A percentile compares a stretch with the other conserved stretches of the same genome.
Conservation (phyloP, 2,888 invertebrate genomes). For the Erebia ligea region DNA sequence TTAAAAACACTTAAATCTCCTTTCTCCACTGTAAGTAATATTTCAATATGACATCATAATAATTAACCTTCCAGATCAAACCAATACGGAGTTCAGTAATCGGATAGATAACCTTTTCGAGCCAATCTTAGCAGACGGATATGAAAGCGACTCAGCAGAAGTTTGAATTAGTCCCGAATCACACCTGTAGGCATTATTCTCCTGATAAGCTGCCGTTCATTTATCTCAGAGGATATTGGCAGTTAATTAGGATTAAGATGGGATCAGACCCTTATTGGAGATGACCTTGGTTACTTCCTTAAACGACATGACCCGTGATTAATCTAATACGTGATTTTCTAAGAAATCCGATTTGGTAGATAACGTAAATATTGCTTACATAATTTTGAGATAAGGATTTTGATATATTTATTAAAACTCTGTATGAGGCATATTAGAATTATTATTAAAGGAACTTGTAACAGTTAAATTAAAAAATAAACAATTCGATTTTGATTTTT, state of each 20-base stretch:
- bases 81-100: conserved; percentile 24
- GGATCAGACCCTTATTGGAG: conserved; percentile 27
- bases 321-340: background rate
- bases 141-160: conserved; percentile 46
- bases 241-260: conserved; percentile 40
- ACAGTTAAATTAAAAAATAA: too few relatives aligned
- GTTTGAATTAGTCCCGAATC: conserved; percentile 51
- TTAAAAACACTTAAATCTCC: background rate
- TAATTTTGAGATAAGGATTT: too few relatives aligned
- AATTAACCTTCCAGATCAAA: conserved; percentile 5
- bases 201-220: conserved; percentile 41
- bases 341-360: background rate
- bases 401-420: too few relatives aligned
- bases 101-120: conserved; percentile 34
- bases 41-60: conserved; percentile 1
- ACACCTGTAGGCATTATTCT: conserved; percentile 51
- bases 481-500: too few relatives aligned
- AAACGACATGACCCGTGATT: conserved; percentile 1
- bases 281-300: conserved; percentile 21
- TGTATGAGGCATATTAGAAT: too few relatives aligned
- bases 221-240: conserved; percentile 44
- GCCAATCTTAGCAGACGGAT: conserved; percentile 39
- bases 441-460: too few relatives aligned
- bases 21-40: background rate
- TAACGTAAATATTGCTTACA: too few relatives aligned